These are phyloP conservation scores for Agriopis aurantiaria DNA, from an alignment of 2,888 invertebrate genomes.

Conservation along the genomic window DNA sequence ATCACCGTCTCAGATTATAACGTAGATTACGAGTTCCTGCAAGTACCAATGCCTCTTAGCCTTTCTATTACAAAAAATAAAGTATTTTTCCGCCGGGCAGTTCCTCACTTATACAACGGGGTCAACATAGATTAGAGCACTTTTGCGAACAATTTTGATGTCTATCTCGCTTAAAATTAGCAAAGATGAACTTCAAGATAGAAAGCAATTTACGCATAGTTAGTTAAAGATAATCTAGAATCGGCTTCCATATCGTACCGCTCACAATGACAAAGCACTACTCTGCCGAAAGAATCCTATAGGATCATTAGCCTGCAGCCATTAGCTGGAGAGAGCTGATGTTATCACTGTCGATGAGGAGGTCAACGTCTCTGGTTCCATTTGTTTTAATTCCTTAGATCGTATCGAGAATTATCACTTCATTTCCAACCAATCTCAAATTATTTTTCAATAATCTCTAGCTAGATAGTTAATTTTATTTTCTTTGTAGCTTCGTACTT, in stretches of 20 bases:
- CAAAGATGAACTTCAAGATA: conserved; percentile 15
- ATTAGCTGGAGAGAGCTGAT: conserved; percentile 4
- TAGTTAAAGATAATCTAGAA: conserved; percentile 19
- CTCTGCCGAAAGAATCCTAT: conserved; percentile 2
- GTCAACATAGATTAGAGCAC: not conserved
- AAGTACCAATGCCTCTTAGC: too few relatives aligned
- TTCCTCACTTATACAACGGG: not conserved
- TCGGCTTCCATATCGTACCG: conserved; percentile 6
- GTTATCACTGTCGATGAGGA: conserved; percentile 1
- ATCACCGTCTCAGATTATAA: too few relatives aligned
- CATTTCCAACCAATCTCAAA: not conserved
- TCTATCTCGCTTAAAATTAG: conserved; percentile 10
- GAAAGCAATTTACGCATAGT: conserved; percentile 21
- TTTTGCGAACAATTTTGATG: conserved; percentile 2
- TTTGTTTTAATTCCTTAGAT: not conserved
- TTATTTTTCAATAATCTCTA: not conserved
- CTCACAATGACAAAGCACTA: conserved; percentile 11
- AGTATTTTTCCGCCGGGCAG: not conserved
- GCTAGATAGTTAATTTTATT: not conserved
- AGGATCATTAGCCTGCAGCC: conserved; percentile 6
- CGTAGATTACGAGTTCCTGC: too few relatives aligned
- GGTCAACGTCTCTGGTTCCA: conserved; percentile 1
- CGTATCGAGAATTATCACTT: not conserved
- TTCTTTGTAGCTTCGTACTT: not conserved
- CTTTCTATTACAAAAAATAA: not conserved